These are phyloP conservation scores for Brachyhypopomus occidentalis DNA, from an alignment of 2,113 vertebrate species.

Conservation along the genomic window DNA sequence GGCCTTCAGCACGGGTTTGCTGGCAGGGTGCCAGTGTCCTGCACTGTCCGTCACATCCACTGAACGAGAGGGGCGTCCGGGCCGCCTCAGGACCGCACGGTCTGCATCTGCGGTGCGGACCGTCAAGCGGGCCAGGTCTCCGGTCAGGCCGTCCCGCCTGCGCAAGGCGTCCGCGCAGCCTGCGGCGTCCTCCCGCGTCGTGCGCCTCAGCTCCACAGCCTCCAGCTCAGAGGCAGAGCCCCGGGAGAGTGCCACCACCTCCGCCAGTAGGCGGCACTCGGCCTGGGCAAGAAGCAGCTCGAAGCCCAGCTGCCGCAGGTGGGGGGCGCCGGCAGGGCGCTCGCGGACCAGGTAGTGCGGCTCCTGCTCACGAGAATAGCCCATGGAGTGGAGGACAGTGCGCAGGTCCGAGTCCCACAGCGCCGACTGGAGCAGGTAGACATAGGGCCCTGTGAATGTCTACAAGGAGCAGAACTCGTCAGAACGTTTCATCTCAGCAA, in stretches of 20 bases:
- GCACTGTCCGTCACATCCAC: conserved; percentile 92
- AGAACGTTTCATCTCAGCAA: neutral
- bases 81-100: conserved; percentile 84
- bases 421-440: conserved; percentile 92
- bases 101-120: conserved; percentile 87
- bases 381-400: conserved; percentile 86
- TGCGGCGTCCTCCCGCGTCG: conserved; percentile 81
- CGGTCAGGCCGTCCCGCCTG: conserved; percentile 81
- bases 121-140: conserved; percentile 79
- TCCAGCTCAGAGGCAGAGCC: conserved; percentile 87
- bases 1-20: conserved; percentile 85
- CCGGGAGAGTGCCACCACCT: conserved; percentile 89
- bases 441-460: conserved; percentile 97
- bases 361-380: conserved; percentile 85
- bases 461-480: conserved; percentile 59
- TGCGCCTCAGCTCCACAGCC: conserved; percentile 82
- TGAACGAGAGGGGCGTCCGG: conserved; percentile 89
- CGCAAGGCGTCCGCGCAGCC: conserved; percentile 88
- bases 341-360: conserved; percentile 75
- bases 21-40: conserved; percentile 87
- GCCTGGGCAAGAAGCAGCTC: conserved; percentile 94
- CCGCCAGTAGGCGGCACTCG: conserved; percentile 90
- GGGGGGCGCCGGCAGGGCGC: conserved; percentile 74
- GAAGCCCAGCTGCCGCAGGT: conserved; percentile 88
- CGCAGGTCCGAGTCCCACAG: conserved; percentile 86